Evolutionary conservation across 2,113 vertebrate genomes (phyloP), one percentile per base, ranked within the genome.

Genomic region (Sylvietta virens): DNA sequence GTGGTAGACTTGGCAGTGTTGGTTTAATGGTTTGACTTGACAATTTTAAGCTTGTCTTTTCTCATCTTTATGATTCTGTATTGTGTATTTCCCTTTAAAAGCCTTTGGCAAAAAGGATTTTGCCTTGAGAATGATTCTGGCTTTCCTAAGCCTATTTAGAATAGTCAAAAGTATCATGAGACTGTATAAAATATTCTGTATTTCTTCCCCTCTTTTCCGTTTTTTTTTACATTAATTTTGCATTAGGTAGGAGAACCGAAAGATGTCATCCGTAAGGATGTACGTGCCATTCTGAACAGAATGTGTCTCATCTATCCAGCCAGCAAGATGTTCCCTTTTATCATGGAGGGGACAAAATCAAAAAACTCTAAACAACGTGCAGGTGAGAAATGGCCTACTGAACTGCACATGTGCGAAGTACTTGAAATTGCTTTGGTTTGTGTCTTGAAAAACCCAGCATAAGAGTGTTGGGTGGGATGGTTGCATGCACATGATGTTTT

Each of bases 351-450:
- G 35, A 99, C 99, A 15, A 99, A 99, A 96, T 99, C 99, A 16
- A 99, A 99, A 96, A 99, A 99, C 96, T 99, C 99, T 57, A 99
- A 99, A 91, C 99, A 99, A 78, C 98, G 99, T 98, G 98, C 99
- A 95, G 99, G 99, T 99, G 72, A 83, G 97, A 71, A 76, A 92
- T 45, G 37, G 24, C 37, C 45, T 26, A 3, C n/a, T 77, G 42
- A 89, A 53, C 26, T 39, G 15, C 19, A 54, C 18, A 27, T 4
- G 15, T 58, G 33, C 45, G 11, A 33, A 61, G 33, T 70, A 31
- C 23, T 80, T 62, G 24, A 65, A 62, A 91, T 50, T 15, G 8
- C 45, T 58, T 83, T 92, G 17, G 2, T 50, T 70, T 73, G 30
- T 13, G 10, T 58, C 47, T 54, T 74, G 58, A 82, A 62, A 85